Evolutionary conservation across 2,888 invertebrate species (phyloP).

Genomic region (Diarsia mendica): DNA sequence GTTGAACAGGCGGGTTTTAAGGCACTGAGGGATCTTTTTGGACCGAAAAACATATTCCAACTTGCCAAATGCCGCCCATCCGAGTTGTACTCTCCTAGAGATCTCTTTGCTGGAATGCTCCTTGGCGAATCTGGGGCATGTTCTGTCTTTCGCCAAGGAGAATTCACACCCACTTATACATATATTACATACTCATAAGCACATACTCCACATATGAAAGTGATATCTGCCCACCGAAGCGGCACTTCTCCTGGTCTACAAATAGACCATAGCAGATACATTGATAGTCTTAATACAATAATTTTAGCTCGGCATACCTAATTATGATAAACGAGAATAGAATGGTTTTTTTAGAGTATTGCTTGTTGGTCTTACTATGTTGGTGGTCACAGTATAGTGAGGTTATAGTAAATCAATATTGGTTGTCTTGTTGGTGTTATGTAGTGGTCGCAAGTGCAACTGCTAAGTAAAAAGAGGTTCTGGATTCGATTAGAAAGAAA

Average conservation of each 20-base stretch:
- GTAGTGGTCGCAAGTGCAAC: neutral
- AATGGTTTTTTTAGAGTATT: conserved; percentile 28
- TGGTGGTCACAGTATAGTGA: conserved; percentile 4
- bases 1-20: too few species aligned
- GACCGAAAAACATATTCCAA: too few species aligned
- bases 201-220: conserved; percentile 44
- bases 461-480: neutral
- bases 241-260: conserved; percentile 21
- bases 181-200: neutral
- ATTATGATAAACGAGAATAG: conserved; percentile 39
- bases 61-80: too few species aligned
- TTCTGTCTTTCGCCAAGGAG: too few species aligned
- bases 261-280: conserved; percentile 50
- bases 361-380: neutral
- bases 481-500: too few species aligned
- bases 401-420: conserved; percentile 21
- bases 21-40: too few species aligned
- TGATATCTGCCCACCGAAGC: conserved; percentile 36
- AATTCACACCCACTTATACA: too few species aligned
- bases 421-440: neutral
- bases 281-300: conserved; percentile 45
- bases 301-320: conserved; percentile 47
- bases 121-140: too few species aligned
- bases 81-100: too few species aligned
- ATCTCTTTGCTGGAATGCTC: too few species aligned